phyloP scores from a whole-genome alignment of 2,113 vertebrate genomes.

The Panurus biarmicus region DNA sequence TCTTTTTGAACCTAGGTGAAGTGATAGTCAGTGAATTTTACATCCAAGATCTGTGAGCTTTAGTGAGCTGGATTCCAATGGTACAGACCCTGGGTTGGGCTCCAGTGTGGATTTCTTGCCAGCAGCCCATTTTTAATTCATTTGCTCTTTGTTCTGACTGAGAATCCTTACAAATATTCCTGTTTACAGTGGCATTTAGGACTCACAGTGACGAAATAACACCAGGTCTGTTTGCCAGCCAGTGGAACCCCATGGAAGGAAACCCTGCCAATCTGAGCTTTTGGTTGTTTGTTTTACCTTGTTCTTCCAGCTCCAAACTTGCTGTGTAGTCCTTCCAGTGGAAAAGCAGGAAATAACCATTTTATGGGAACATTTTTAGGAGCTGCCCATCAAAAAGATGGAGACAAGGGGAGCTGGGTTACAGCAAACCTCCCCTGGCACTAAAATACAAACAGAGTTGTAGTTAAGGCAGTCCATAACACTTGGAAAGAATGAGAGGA shows the following conservation, averaged over 20 bases:
- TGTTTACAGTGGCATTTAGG: neutral
- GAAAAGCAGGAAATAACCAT: neutral
- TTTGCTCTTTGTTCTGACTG: neutral
- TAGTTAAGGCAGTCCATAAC: neutral
- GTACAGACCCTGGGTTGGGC: neutral
- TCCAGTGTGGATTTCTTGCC: neutral
- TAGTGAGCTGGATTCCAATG: neutral
- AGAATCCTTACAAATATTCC: neutral
- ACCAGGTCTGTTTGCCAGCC: neutral
- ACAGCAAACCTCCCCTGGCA: neutral
- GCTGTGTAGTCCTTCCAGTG: neutral
- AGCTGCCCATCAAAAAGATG: neutral
- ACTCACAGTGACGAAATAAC: neutral
- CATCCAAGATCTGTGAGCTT: neutral
- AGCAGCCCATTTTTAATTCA: neutral
- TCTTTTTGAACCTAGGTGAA: neutral
- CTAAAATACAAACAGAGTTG: neutral
- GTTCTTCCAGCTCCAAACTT: neutral
- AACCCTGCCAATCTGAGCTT: neutral
- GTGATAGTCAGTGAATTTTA: neutral
- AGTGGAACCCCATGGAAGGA: neutral
- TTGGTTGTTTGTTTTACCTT: neutral
- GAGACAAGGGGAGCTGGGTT: neutral
- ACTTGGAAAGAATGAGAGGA: neutral
- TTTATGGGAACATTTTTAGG: neutral